These are phyloP conservation scores for Machaerirhynchus nigripectus DNA, from an alignment of 2,113 vertebrate species.

Conservation along the genomic window DNA sequence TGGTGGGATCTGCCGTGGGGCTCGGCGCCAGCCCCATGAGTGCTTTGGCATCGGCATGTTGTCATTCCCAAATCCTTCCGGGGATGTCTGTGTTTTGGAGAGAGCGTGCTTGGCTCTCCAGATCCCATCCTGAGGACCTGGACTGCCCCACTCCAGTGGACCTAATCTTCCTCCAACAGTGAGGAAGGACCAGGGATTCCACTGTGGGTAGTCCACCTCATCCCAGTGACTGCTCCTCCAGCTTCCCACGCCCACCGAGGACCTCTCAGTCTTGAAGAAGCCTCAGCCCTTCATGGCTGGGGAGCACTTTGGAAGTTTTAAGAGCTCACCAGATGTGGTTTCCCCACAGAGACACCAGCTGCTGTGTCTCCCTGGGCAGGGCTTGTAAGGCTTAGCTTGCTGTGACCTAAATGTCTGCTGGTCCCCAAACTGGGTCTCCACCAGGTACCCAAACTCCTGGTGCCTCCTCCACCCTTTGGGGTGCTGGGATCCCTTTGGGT, in stretches of 20 bases:
- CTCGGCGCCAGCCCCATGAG: accelerated
- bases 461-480: accelerated
- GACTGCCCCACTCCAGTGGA: not conserved
- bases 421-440: not conserved
- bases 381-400: not conserved
- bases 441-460: not conserved
- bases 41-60: accelerated
- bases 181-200: not conserved
- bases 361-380: not conserved
- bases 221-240: not conserved
- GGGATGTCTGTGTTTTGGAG: not conserved
- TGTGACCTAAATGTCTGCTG: not conserved
- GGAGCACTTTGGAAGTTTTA: not conserved
- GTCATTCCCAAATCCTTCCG: not conserved
- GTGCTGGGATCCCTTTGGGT: not conserved
- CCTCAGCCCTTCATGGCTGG: not conserved
- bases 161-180: not conserved
- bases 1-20: not conserved
- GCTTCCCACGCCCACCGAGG: not conserved
- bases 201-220: not conserved
- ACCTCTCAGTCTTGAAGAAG: not conserved
- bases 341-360: not conserved
- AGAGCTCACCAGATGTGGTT: not conserved
- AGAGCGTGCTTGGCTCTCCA: not conserved
- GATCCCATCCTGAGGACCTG: not conserved